Conservation (phyloP, 2,888 invertebrate genomes). For the Synanthedon formicaeformis region DNA sequence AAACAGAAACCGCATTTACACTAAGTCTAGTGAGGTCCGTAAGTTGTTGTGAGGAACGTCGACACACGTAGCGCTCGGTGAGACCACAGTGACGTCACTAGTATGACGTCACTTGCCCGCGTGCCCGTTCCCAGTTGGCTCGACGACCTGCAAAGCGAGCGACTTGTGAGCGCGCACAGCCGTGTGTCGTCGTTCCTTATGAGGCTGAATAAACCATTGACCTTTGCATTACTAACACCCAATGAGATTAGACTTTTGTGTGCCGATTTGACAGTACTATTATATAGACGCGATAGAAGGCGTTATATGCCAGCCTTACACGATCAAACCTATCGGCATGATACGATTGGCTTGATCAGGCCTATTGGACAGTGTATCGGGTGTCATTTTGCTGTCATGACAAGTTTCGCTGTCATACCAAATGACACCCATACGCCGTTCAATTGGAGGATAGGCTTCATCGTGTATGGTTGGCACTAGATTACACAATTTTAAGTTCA, state of each 20-base stretch:
- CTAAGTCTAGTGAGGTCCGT: conserved; percentile 66
- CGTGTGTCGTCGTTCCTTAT: conserved; percentile 68
- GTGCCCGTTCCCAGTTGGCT: conserved; percentile 54
- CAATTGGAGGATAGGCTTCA: too few relatives aligned
- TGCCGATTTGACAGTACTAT: too few relatives aligned
- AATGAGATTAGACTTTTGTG: conserved; percentile 2
- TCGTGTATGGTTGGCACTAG: too few relatives aligned
- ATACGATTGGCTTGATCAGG: too few relatives aligned
- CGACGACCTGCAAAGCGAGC: conserved; percentile 60
- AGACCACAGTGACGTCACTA: conserved; percentile 13
- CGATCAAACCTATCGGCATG: too few relatives aligned
- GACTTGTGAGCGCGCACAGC: conserved; percentile 48
- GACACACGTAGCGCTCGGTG: conserved; percentile 54
- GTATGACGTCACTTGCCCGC: conserved; percentile 40
- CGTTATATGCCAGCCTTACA: too few relatives aligned
- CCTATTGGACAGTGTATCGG: too few relatives aligned
- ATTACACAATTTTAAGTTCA: too few relatives aligned
- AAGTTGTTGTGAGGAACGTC: conserved; percentile 62
- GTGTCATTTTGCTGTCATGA: too few relatives aligned
- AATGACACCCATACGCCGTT: too few relatives aligned
- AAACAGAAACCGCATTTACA: conserved; percentile 31
- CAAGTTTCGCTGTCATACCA: too few relatives aligned
- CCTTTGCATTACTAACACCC: conserved; percentile 1
- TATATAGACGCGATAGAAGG: too few relatives aligned
- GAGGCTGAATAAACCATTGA: conserved; percentile 26